Evolutionary conservation across 2,888 invertebrate species (phyloP), one percentile per base, ranked within the genome.

Genomic region (Drosophila algonquin): DNA sequence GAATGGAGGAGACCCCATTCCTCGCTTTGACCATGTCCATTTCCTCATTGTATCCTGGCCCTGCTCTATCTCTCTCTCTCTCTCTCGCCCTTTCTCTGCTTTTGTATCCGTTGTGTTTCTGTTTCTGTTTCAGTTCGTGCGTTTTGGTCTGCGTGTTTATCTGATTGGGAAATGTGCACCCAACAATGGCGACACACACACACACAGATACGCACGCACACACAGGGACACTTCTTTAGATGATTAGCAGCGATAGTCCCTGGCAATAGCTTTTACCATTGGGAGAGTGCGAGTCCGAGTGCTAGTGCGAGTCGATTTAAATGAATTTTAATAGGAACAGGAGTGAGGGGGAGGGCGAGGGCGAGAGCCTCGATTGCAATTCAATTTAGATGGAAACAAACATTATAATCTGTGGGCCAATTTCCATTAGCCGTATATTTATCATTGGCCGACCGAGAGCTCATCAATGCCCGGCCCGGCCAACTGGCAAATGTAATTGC

Each of bases 151-250:
- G 87, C 74, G 73, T 65, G 75, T 72, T 86, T 85, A 86, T 86
- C 86, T 87, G 86, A 89, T 88, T 75, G 75, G 70, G 70, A 76
- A 84, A 71, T 75, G 76, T 77, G 76, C 73, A 71, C 67, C 63
- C 85, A 85, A 87, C 87, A 85, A 87, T 87, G 83, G 86, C 78
- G 85, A 84, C 81, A 81, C 71, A 79, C 71, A 75, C 58, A 72
- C 60, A 65, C 52, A 61, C 27, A 73, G 35, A 51, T 9, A 55
- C 12, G 63, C 55, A 72, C 16, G 57, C 45, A 54, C 52, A 57
- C 9, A 81, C 74, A 79, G 73, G 75, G 68, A 78, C 74, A 77
- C 78, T 87, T 86, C 84, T 88, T 88, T 85, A 88, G 89, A 85
- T 85, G 85, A 85, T 85, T 88, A 85, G 79, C 88, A 76, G 69